Conservation (phyloP, 1,140 invertebrate species). For the Sogatella furcifera region DNA sequence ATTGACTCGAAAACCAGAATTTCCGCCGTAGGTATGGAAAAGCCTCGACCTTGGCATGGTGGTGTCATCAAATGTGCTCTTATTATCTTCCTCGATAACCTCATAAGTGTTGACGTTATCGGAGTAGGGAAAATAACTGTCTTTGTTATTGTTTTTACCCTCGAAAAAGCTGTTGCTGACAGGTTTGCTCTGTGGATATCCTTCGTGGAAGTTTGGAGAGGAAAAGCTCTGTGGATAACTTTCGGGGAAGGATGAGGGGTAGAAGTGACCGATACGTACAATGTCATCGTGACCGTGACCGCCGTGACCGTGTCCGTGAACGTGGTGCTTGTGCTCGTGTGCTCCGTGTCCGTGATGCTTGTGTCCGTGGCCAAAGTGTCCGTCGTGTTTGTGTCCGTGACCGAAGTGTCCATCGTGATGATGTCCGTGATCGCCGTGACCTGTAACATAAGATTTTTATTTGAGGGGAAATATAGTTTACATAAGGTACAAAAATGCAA, state of each 20-base stretch:
- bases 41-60: no score
- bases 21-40: no score
- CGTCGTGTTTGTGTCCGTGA: conserved; percentile 13
- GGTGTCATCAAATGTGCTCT: no score
- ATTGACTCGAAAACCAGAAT: no score
- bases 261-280: background rate
- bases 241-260: background rate
- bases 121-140: no score
- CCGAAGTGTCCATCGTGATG: conserved; percentile 15
- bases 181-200: no score
- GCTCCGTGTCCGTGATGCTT: conserved; percentile 13
- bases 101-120: background rate
- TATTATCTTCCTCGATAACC: background rate
- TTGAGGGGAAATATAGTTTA: no score
- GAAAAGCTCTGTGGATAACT: no score
- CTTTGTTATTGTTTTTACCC: no score
- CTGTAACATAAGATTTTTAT: background rate
- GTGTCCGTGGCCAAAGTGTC: conserved; percentile 4
- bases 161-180: no score
- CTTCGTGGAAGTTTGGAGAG: no score
- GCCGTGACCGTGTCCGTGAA: background rate
- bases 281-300: conserved; percentile 2
- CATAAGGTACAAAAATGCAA: no score
- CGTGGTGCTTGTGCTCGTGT: conserved; percentile 15
- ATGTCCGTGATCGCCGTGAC: conserved; percentile 15